Evolutionary conservation across 2,888 invertebrate species (phyloP), one percentile per base, ranked within the genome.

Genomic region (Sthenelais limicola): DNA sequence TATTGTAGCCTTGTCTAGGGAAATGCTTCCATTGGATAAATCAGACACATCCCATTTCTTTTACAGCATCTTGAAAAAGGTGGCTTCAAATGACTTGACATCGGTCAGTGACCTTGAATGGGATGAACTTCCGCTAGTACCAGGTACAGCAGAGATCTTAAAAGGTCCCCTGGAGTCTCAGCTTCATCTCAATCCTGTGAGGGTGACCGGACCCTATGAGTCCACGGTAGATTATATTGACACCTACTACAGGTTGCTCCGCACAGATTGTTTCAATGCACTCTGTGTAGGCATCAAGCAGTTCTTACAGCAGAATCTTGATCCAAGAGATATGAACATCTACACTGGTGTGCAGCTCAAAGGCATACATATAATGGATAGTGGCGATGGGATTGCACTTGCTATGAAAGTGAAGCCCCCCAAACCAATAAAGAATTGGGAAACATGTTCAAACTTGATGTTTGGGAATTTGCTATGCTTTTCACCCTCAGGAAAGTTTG

Each of bases 391-490:
- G 9, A 18, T 52, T 18, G 21, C 21, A 18, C 21, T 52, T 9
- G 68, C 49, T 7, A 15, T 68, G 9, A 47, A 47, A 28, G 49
- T 68, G 2, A 21, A 48, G 15, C 68, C 68, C 9, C 28, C 3
- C 1, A 7, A 21, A 18, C 62, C n/a, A 43, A 62, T 71, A 1
- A 35, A 62, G 3, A 48, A 62, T 30, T 71, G 71, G 71, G 54
- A 21, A 7, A 56, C 28, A 24, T 47, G 30, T 21, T 71, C 71
- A 21, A 71, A 66, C 48, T 24, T 71, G 43, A 56, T 71, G 43
- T 62, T 35, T 30, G 71, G 71, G n/a, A 71, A 71, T 30, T 62
- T 71, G 4, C 71, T 71, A 12, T 56, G 58, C 43, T 30, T 71
- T 18, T 71, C 71, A 30, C 43, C 43, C 7, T 47, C 56, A 24